A percentile compares a stretch with the other conserved stretches of the same genome.
These are phyloP conservation scores for Acanthosepion esculentum DNA, from an alignment of 2,888 invertebrate genomes.

Conservation along the genomic window DNA sequence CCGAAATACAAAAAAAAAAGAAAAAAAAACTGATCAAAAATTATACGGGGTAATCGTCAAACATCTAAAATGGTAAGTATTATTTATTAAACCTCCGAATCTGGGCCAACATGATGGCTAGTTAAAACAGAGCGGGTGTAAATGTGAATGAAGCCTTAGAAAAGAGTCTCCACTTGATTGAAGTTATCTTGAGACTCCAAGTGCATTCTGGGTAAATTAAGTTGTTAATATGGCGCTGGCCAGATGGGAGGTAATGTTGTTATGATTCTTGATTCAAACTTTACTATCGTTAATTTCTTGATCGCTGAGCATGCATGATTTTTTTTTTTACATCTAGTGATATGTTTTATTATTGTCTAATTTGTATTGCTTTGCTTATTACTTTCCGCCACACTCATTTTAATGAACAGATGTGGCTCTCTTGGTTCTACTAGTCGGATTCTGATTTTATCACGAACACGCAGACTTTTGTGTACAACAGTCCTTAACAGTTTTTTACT, in stretches of 20 bases:
- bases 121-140: no score
- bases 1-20: background rate
- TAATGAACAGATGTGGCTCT: no score
- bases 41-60: background rate
- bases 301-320: background rate
- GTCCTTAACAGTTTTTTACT: no score
- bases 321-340: background rate
- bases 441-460: no score
- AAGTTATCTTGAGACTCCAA: background rate
- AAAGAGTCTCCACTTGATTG: no score
- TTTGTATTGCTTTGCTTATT: background rate
- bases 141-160: no score
- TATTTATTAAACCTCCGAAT: background rate
- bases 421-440: no score
- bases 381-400: background rate
- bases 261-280: background rate
- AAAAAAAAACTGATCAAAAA: background rate
- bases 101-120: no score
- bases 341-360: background rate
- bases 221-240: conserved; percentile 6
- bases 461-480: no score
- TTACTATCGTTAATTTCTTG: background rate
- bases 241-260: background rate
- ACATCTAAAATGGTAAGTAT: background rate
- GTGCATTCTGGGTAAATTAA: conserved; percentile 2